Evolutionary conservation across 2,888 invertebrate species (phyloP), one percentile per base, ranked within the genome.

Genomic region (Spilarctia lutea): DNA sequence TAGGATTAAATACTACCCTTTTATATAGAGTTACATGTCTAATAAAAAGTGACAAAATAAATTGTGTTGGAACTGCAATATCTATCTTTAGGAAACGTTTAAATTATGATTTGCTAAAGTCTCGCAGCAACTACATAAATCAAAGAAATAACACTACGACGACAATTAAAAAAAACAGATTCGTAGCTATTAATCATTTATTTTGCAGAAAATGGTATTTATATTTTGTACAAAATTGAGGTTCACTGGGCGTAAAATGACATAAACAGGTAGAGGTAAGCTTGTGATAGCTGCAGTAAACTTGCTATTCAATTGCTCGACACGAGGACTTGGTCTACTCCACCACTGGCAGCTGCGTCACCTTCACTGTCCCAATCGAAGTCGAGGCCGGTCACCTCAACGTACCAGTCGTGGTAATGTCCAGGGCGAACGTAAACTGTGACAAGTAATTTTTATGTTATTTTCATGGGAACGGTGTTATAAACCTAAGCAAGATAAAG

Each of bases 341-440:
- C 70, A 7, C 27, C 39, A 60, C 16, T 7, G 60, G 18, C 7
- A 30, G 4, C 18, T 6, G 13, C 30, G 18, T 24, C 71, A 18
- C 30, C 24, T n/a, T 52, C 72, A 52, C 65, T 72, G n/a, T 78
- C 79, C 95, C 95, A 94, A 88, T 95, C 94, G 83, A 95, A 94
- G 84, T 89, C 60, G 74, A 93, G 83, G 48, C 93, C 92, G 18
- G 94, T 94, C 18, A 94, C 88, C n/a, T 92, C 88, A 0, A 8
- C 1, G 87, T 76, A 90, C 95, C 95, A 95, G 72, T 88, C 90
- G 83, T 94, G 95, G 91, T 94, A 95, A 82, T 92, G 89, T 0
- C 93, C 94, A 1, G 95, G 95, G 0, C 95, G 92, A 45, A 94
- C 93, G 87, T 89, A 94, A 27, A 90, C 95, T 94, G 88, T 3